Evolutionary conservation across 2,888 invertebrate genomes (phyloP).

Genomic region (Drosophila kuntzei): DNA sequence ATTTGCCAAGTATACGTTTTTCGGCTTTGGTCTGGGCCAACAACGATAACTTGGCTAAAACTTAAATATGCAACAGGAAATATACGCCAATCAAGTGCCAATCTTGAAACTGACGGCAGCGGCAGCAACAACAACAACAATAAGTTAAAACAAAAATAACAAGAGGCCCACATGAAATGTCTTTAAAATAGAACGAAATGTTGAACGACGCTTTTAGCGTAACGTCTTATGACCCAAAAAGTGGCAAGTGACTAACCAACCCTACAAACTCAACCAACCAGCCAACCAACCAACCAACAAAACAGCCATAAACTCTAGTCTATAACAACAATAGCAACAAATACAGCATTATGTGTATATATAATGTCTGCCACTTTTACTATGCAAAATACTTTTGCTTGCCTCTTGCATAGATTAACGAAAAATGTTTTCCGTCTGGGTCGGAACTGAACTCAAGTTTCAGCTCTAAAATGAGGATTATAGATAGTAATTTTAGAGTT

Average conservation of each 20-base stretch:
- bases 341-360: constrained; percentile 10
- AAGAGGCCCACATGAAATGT: constrained; percentile 61
- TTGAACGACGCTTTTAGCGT: constrained; percentile 67
- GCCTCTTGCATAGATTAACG: constrained; percentile 74
- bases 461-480: not conserved
- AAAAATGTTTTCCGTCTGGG: constrained; percentile 35
- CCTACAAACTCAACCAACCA: constrained; percentile 45
- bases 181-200: constrained; percentile 79
- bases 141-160: constrained; percentile 27
- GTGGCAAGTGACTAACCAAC: constrained; percentile 64
- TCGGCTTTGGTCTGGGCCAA: constrained; percentile 24
- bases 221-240: constrained; percentile 80
- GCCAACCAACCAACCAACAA: constrained; percentile 48
- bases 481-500: not conserved
- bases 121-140: constrained; percentile 32
- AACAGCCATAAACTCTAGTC: constrained; percentile 49
- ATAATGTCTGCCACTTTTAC: constrained; percentile 61
- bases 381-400: constrained; percentile 73
- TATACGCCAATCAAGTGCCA: constrained; percentile 84
- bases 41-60: constrained; percentile 63
- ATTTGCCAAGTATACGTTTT: constrained; percentile 56
- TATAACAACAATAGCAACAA: constrained; percentile 33
- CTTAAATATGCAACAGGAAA: constrained; percentile 84
- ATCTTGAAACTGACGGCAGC: constrained; percentile 78
- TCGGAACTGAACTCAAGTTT: constrained; percentile 17